These are phyloP conservation scores for Eueides isabella DNA, from an alignment of 1,140 invertebrate genomes.

Conservation along the genomic window DNA sequence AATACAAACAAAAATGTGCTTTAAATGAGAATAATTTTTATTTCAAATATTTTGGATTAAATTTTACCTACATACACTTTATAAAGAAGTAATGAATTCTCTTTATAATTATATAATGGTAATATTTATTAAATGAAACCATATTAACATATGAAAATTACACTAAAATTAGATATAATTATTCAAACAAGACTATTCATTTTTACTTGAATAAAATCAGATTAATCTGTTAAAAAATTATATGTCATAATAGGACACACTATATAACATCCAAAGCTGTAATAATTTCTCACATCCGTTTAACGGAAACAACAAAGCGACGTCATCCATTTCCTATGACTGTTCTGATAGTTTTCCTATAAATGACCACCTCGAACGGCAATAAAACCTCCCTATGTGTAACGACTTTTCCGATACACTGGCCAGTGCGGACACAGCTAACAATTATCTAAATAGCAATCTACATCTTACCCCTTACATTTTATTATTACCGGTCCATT, in stretches of 20 bases:
- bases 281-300: conserved; percentile 46
- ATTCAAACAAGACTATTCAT: too few relatives aligned
- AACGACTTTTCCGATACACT: conserved; percentile 78
- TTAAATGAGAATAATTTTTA: neutral
- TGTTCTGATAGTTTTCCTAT: conserved; percentile 75
- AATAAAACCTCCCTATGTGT: conserved; percentile 74
- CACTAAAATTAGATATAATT: too few relatives aligned
- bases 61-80: too few relatives aligned
- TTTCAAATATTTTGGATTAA: too few relatives aligned
- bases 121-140: too few relatives aligned
- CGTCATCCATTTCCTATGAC: conserved; percentile 64
- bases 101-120: too few relatives aligned
- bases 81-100: too few relatives aligned
- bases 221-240: neutral
- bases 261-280: neutral
- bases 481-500: conserved; percentile 82
- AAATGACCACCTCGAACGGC: conserved; percentile 73
- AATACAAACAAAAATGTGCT: too few relatives aligned
- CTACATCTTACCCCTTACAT: conserved; percentile 82
- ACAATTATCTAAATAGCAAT: conserved; percentile 82
- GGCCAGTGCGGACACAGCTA: conserved; percentile 67
- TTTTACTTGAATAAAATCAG: neutral
- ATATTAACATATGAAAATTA: too few relatives aligned
- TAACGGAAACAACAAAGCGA: conserved; percentile 54
- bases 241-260: neutral